Conservation (phyloP, 2,888 invertebrate species). For the Cataglyphis cursor region DNA sequence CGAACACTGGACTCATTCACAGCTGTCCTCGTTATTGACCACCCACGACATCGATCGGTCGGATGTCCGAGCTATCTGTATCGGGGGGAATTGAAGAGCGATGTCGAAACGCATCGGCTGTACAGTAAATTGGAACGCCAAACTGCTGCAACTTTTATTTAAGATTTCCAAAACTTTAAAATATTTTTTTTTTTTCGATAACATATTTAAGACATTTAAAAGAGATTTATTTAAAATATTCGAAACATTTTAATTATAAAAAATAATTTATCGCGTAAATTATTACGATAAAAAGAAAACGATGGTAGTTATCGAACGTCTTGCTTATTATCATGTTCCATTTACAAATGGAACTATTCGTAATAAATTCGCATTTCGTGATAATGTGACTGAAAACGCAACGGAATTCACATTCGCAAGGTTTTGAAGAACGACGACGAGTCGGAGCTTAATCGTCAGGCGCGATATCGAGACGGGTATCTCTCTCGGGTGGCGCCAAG, state of each 20-base stretch:
- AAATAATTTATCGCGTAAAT: neutral
- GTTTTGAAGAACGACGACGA: conserved; percentile 62
- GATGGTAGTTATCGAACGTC: neutral
- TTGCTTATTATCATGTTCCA: neutral
- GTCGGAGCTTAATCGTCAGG: conserved; percentile 68
- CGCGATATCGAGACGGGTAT: conserved; percentile 81
- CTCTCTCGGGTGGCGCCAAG: conserved; percentile 81
- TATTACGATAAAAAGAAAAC: neutral
- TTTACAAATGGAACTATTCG: neutral
- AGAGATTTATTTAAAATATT: neutral
- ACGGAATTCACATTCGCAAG: conserved; percentile 15
- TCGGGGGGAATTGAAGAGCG: conserved; percentile 64
- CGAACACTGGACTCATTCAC: conserved; percentile 80
- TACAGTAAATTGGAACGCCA: conserved; percentile 50
- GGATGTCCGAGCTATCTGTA: conserved; percentile 66
- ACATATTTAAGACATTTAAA: neutral
- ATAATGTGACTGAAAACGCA: neutral
- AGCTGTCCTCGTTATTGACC: conserved; percentile 77
- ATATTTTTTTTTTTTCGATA: neutral
- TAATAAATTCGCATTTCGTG: neutral
- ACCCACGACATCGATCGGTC: conserved; percentile 78
- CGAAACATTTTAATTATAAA: neutral
- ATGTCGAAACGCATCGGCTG: conserved; percentile 70
- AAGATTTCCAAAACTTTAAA: neutral
- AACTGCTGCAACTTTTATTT: conserved; percentile 31